A percentile compares a stretch with the other conserved stretches of the same genome.
phyloP scores from a whole-genome alignment of 2,797 vertebrate species.

The Brotula barbata region DNA sequence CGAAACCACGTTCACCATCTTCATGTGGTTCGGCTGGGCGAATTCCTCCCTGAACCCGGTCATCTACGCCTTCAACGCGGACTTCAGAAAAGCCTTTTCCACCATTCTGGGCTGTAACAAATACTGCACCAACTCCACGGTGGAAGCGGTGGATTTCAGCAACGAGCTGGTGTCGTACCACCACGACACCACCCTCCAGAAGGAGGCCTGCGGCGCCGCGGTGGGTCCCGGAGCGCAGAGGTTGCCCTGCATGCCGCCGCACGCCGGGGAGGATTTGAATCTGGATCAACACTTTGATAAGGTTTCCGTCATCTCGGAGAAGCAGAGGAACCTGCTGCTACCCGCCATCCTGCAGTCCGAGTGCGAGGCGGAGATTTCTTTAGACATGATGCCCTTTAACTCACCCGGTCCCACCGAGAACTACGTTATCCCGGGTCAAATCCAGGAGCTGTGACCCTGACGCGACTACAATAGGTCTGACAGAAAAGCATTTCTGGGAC shows the following conservation, averaged over 20 bases:
- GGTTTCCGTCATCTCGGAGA: slow-evolving; percentile 59
- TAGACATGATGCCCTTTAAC: slow-evolving; percentile 74
- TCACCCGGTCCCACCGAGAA: slow-evolving; percentile 42
- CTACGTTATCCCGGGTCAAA: slow-evolving; percentile 69
- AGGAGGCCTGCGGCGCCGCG: slow-evolving; percentile 54
- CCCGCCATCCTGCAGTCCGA: slow-evolving; percentile 67
- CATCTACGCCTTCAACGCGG: slow-evolving; percentile 83
- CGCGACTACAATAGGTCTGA: too few relatives aligned
- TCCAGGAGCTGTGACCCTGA: slow-evolving; percentile 53
- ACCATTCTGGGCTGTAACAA: slow-evolving; percentile 77
- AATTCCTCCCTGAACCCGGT: slow-evolving; percentile 84
- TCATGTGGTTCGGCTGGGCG: slow-evolving; percentile 84
- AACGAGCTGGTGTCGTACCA: slow-evolving; percentile 83
- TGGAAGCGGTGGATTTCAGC: slow-evolving; percentile 80
- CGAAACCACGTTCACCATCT: slow-evolving; percentile 76
- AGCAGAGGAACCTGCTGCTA: slow-evolving; percentile 51
- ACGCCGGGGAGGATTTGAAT: slow-evolving; percentile 28
- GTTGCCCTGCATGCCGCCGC: slow-evolving; percentile 14
- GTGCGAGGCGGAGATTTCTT: slow-evolving; percentile 65
- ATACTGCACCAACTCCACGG: slow-evolving; percentile 68
- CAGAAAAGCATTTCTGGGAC: too few relatives aligned
- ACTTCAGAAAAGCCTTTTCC: slow-evolving; percentile 80
- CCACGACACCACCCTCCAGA: slow-evolving; percentile 77
- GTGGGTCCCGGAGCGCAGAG: slow-evolving; percentile 49
- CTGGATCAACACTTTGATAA: slow-evolving; percentile 58